A percentile compares a stretch with the other conserved stretches of the same genome.
phyloP scores from a whole-genome alignment of 2,113 vertebrate species.

The Ophiodon elongatus region DNA sequence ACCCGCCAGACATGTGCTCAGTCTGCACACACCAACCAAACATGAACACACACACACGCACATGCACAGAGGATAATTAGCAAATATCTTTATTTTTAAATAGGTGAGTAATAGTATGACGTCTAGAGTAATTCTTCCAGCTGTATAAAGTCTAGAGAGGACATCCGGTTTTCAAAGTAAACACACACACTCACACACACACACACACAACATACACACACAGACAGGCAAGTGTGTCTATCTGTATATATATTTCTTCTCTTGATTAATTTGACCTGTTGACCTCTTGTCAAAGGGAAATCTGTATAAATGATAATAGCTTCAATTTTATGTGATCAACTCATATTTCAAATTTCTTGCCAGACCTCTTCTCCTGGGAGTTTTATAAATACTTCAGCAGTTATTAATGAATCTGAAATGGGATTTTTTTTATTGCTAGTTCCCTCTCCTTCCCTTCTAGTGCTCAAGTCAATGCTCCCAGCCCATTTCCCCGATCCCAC shows the following conservation, averaged over 20 bases:
- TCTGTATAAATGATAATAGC: conserved; percentile 46
- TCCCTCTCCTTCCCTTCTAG: neutral
- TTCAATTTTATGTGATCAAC: conserved; percentile 53
- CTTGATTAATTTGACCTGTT: conserved; percentile 57
- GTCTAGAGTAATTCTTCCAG: conserved; percentile 65
- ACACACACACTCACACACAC: conserved; percentile 6
- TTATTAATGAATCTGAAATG: conserved; percentile 67
- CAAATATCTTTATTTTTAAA: conserved; percentile 24
- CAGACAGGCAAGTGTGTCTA: neutral
- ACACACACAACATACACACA: conserved; percentile 15
- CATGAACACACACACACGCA: conserved; percentile 1
- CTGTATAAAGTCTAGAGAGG: conserved; percentile 69
- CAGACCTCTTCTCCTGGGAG: conserved; percentile 41
- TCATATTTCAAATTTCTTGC: conserved; percentile 54
- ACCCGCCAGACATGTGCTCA: conserved; percentile 35
- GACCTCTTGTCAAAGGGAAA: conserved; percentile 49
- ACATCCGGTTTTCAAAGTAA: conserved; percentile 33
- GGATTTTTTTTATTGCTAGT: conserved; percentile 40
- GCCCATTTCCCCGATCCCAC: conserved; percentile 47
- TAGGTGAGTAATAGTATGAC: conserved; percentile 53
- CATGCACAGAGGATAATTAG: conserved; percentile 6
- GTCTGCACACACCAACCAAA: conserved; percentile 1
- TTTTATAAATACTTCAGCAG: conserved; percentile 58
- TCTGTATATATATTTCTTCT: conserved; percentile 22
- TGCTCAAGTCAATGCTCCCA: conserved; percentile 29